Base-by-base conservation (phyloP, 1,140 invertebrate species). In the Eriocheir sinensis region DNA sequence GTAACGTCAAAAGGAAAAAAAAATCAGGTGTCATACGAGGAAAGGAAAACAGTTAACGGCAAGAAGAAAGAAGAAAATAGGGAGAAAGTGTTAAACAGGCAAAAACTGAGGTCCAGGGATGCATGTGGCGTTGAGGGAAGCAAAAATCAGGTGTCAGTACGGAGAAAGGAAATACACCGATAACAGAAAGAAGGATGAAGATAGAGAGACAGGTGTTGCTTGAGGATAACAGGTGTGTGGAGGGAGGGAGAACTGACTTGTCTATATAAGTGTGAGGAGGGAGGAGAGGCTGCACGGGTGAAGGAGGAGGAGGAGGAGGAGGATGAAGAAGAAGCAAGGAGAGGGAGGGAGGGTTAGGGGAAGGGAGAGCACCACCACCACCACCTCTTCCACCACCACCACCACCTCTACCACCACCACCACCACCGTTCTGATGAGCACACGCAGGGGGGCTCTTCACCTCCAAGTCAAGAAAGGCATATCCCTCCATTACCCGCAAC, bases 41-140 rank as follows among this genome's bases (percentile, higher is more conserved):
- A n/a, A 72, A 72, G n/a, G 60, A 72, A n/a, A n/a, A 72, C 12
- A 72, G 12, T 72, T 15, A 72, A n/a, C 12, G 60, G 60, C 12
- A 72, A n/a, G n/a, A n/a, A 72, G 60, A n/a, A 72, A n/a, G 60
- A 72, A 72, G n/a, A 72, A n/a, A 72, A 72, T 15, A 72, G 60
- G 60, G 60, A n/a, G n/a, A n/a, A 72, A 72, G n/a, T 15, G n/a
- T 15, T 15, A n/a, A 72, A n/a, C 12, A 72, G 60, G 60, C 12
- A 72, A n/a, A 72, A n/a, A n/a, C 12, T 15, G 60, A 72, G 60
- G 60, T 15, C 12, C 12, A n/a, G 60, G n/a, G n/a, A 72, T 15
- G n/a, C 12, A n/a, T 15, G 60, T 15, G 60, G 60, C 12, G n/a
- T 15, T 15, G n/a, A 72, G 60, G n/a, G 60, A n/a, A 72, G 60